Conservation (phyloP, 2,888 invertebrate species). For the Idaea straminata region DNA sequence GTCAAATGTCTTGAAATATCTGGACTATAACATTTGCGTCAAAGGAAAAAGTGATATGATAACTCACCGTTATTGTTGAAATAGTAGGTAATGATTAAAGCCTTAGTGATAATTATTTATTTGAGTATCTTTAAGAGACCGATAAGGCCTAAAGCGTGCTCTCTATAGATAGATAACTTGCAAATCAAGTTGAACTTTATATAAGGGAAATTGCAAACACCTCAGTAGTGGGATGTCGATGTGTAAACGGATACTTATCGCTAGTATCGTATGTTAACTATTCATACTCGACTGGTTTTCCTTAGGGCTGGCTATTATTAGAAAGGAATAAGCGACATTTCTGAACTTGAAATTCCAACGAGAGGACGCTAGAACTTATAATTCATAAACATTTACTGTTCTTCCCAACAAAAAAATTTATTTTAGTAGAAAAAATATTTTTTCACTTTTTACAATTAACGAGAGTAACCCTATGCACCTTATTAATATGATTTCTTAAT, state of each 20-base stretch:
- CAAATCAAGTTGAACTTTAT: slow-evolving; percentile 5
- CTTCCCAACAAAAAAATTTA: background rate
- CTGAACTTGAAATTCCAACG: background rate
- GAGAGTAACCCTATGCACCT: background rate
- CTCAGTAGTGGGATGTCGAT: slow-evolving; percentile 27
- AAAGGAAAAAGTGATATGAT: slow-evolving; percentile 42
- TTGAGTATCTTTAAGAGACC: slow-evolving; percentile 28
- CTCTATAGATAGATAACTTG: slow-evolving; percentile 11
- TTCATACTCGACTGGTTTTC: slow-evolving; percentile 42
- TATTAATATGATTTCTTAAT: slow-evolving; percentile 49
- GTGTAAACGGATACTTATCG: slow-evolving; percentile 45
- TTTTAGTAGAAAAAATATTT: background rate
- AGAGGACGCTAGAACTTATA: background rate
- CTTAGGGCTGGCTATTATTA: slow-evolving; percentile 39
- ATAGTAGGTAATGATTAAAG: slow-evolving; percentile 35
- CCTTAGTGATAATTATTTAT: slow-evolving; percentile 28
- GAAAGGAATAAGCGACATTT: background rate
- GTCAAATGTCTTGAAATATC: slow-evolving; percentile 39
- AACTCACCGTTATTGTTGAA: slow-evolving; percentile 34
- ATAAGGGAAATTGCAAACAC: slow-evolving; percentile 5
- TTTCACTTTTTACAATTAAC: background rate
- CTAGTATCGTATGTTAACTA: slow-evolving; percentile 49
- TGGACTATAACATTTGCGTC: slow-evolving; percentile 51
- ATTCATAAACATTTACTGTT: background rate
- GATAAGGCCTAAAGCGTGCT: slow-evolving; percentile 11